A percentile compares a stretch with the other conserved stretches of the same genome.
Evolutionary conservation across 2,797 vertebrate species (phyloP).

Genomic region (Hoplostethus atlanticus): DNA sequence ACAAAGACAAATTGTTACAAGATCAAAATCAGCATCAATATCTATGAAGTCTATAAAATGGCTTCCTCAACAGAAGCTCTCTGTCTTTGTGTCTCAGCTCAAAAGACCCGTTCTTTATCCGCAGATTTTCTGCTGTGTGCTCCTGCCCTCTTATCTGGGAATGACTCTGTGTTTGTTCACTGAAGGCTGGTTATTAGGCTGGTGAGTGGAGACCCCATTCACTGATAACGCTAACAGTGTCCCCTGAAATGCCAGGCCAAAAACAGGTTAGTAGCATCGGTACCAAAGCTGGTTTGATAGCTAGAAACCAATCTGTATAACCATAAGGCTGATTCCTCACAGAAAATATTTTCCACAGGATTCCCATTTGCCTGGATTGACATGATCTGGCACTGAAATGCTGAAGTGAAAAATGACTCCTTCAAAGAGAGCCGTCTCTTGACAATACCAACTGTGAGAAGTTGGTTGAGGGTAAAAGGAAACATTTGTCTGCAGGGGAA

Average conservation of each 20-base stretch:
- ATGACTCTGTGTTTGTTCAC: constrained; percentile 31
- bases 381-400: not conserved
- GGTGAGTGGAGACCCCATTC: constrained; percentile 27
- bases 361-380: not conserved
- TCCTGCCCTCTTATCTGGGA: constrained; percentile 26
- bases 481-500: not conserved
- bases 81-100: constrained; percentile 4
- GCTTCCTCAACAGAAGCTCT: not conserved
- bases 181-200: constrained; percentile 43
- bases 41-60: constrained; percentile 11
- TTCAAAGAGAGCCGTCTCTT: constrained; percentile 2
- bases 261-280: constrained; percentile 7
- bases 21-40: constrained; percentile 1
- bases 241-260: constrained; percentile 22
- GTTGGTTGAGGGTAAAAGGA: not conserved
- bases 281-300: constrained; percentile 7
- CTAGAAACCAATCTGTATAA: constrained; percentile 6
- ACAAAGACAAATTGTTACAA: not conserved
- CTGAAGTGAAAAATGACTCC: not conserved
- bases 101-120: constrained; percentile 8
- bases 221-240: constrained; percentile 25
- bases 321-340: not conserved
- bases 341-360: not conserved
- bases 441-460: constrained; percentile 4
- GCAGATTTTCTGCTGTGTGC: constrained; percentile 16